Percentiles rank a stretch among this genome's conserved stretches.
phyloP scores from a whole-genome alignment of 2,113 vertebrate species.

The Chelonoidis abingdonii region DNA sequence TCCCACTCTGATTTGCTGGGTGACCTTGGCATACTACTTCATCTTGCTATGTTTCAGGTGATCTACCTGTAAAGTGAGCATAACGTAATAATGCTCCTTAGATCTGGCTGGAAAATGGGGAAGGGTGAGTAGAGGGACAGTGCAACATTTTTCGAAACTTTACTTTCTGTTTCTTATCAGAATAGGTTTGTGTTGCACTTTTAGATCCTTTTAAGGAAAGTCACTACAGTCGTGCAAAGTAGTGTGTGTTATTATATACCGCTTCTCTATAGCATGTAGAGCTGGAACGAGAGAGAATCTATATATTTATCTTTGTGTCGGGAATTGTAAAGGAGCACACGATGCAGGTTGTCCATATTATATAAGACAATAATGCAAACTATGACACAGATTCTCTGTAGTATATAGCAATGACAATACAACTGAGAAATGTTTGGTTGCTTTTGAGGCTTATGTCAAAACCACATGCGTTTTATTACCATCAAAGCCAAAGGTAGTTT shows the following conservation, averaged over 20 bases:
- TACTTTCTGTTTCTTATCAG: background rate
- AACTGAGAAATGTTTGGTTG: background rate
- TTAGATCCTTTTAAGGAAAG: background rate
- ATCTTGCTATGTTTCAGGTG: background rate
- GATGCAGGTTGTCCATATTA: background rate
- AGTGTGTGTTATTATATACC: background rate
- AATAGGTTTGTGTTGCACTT: background rate
- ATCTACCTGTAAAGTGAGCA: background rate
- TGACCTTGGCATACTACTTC: background rate
- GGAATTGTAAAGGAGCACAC: background rate
- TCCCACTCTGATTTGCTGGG: background rate
- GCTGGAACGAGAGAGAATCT: background rate
- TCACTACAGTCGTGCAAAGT: background rate
- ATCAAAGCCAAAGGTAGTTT: background rate
- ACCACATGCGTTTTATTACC: fast-evolving
- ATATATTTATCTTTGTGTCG: too few relatives aligned
- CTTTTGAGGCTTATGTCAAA: background rate
- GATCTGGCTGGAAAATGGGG: background rate
- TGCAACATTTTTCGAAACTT: background rate
- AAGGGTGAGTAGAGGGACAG: background rate
- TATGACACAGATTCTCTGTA: background rate
- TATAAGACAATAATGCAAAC: background rate
- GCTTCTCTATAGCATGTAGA: background rate
- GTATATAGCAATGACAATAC: background rate
- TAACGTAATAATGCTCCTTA: background rate